Base-by-base conservation (phyloP, 2,113 vertebrate species). In the Erythrocercus mccallii region DNA sequence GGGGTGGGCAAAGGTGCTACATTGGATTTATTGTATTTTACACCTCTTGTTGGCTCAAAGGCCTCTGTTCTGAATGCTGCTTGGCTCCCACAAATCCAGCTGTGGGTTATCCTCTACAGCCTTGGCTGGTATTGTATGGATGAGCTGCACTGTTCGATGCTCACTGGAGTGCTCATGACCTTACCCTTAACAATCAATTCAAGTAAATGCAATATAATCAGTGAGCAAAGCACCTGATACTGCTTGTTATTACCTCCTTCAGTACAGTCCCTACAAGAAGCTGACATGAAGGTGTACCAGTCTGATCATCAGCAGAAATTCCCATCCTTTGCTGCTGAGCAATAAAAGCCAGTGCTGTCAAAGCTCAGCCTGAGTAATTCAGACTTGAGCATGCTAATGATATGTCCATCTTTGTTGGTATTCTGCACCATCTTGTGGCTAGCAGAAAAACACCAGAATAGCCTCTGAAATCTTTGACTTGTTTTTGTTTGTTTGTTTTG, bases 351-450 rank as follows among this genome's bases (percentile, higher is more conserved):
- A 0, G 0, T 44, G 58, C 70, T 82, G 62, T 77, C 78, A 85
- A 72, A 90, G 57, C 58, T 42, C 1, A 17, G 48, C 51, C 66
- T 6, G 58, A 35, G 12, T 66, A 64, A 86, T 15, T 68, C 74
- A 19, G 81, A 45, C 81, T 77, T 38, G 35, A 68, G 76, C 40
- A 15, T 0, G 0, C 51, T 70, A 78, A 51, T 68, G 76, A 15
- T 58, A 44, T 27, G 79, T 50, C 92, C 65, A 18, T 57, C 90
- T 95, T 83, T 88, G 64, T 47, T 92, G 90, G 86, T 96, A 42
- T 86, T 88, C 79, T 95, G 83, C 96, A 97, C 94, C 96, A 96
- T 96, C 96, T 97, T 96, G 95, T 97, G 95, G 95, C 82, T 96
- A 88, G 80, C 72, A 47, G 68, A 64, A 86, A 96, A 96, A 96